phyloP scores from a whole-genome alignment of 1,140 invertebrate species.

The Aleiodes sp. region DNA sequence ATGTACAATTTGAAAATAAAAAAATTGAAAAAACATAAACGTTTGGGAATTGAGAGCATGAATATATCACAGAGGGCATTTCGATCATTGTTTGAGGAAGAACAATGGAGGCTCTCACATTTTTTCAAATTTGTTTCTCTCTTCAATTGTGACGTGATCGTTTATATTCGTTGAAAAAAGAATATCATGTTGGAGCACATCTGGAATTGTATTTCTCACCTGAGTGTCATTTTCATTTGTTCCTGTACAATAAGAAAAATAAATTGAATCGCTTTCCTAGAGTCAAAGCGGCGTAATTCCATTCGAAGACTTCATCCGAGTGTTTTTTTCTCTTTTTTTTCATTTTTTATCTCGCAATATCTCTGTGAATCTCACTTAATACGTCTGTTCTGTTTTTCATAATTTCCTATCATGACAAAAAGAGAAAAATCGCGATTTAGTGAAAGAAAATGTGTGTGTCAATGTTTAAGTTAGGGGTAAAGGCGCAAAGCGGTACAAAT shows the following conservation, averaged over 20 bases:
- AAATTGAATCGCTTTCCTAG: too few species aligned
- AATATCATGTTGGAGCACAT: constrained; percentile 43
- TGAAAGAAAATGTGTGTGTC: too few species aligned
- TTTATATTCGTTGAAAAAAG: constrained; percentile 58
- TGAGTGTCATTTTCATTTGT: not conserved
- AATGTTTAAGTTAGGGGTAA: too few species aligned
- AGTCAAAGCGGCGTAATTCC: too few species aligned
- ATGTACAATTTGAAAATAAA: not conserved
- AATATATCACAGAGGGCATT: not conserved
- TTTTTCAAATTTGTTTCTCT: constrained; percentile 53
- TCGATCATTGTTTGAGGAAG: constrained; percentile 1
- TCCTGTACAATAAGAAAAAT: not conserved
- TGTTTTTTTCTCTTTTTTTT: too few species aligned
- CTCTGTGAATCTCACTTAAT: too few species aligned
- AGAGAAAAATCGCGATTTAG: too few species aligned
- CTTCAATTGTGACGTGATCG: constrained; percentile 51
- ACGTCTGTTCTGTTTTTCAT: too few species aligned
- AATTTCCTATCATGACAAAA: too few species aligned
- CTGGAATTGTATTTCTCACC: constrained; percentile 41
- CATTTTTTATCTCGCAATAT: too few species aligned
- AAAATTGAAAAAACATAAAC: not conserved
- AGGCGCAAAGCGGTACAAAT: too few species aligned
- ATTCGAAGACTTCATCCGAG: too few species aligned
- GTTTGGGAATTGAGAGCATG: not conserved
- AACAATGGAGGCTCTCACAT: constrained; percentile 5